phyloP scores from a whole-genome alignment of 2,797 vertebrate species.

The Eidolon dupreanum region DNA sequence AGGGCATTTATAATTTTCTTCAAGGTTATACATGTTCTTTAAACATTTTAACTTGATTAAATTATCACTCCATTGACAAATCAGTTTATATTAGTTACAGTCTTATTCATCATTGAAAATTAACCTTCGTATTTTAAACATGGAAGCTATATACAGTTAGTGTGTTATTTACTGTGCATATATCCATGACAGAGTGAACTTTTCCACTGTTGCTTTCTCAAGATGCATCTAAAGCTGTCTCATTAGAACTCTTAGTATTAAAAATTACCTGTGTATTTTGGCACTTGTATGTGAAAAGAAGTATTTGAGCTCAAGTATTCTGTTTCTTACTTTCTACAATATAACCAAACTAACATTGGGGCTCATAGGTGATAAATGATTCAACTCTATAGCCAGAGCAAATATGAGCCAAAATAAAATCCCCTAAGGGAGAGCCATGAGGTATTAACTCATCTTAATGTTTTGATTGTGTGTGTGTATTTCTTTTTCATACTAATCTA shows the following conservation, averaged over 20 bases:
- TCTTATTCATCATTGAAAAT: background rate
- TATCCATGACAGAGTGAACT: background rate
- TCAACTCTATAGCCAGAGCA: background rate
- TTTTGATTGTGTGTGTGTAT: background rate
- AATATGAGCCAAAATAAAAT: conserved; percentile 18
- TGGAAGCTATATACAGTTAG: background rate
- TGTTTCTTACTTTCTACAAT: conserved; percentile 11
- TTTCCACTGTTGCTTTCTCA: background rate
- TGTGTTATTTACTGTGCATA: background rate
- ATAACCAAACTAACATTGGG: background rate
- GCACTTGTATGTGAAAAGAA: background rate
- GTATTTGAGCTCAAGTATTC: background rate
- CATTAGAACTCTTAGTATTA: conserved; percentile 31
- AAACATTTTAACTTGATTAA: conserved; percentile 26
- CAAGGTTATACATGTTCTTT: background rate
- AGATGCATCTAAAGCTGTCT: conserved; percentile 34
- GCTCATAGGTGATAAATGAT: background rate
- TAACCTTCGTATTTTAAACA: background rate
- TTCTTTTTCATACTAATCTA: background rate
- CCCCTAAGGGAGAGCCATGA: background rate
- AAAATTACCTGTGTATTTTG: conserved; percentile 7
- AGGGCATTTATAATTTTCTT: conserved; percentile 20
- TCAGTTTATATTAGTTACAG: background rate
- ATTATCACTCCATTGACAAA: background rate
- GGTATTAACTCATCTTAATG: background rate